Evolutionary conservation across 23 tunicate species (phyloP), one percentile per base, ranked within the genome.

Genomic region (Clavelina lepadiformis): DNA sequence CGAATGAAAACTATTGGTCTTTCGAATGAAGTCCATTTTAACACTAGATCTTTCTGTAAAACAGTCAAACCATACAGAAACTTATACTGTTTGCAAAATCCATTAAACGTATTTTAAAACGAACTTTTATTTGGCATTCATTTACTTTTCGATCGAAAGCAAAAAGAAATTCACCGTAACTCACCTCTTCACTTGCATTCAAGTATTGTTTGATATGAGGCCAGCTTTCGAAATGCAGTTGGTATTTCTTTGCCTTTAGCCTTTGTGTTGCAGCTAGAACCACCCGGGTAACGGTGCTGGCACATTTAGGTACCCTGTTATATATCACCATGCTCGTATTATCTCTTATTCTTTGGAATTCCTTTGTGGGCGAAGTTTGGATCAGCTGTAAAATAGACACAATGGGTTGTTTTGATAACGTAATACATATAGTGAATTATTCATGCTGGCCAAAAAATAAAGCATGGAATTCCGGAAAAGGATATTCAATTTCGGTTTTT

Each of bases 241-340:
- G 34, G 35, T 46, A 66, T 28, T 57, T 66, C 2, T 25, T 24
- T 7, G 56, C 56, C 18, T 45, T 27, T 3, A 5, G 51, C n/a
- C 30, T 25, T 31, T 33, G 38, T 34, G 59, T 31, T 18, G 27
- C 22, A 5, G 57, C 56, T 22, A 72, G 23, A 4, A 72, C 3
- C 57, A 59, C 4, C 41, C 78, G 30, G 23, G 65, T 58, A 11
- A 47, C 1, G 8, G 78, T 72, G 58, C 78, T 72, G 18, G 78
- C 78, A 30, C 78, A 72, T 33, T 72, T 72, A 3, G 78, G 78
- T 19, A 72, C 38, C 15, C 78, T 38, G 25, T 72, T 72, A 58
- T 72, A 72, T 28, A 72, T 41, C 2, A 72, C 68, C 30, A 72
- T 23, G 51, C n/a, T n/a, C n/a, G n/a, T n/a, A n/a, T n/a, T n/a